Evolutionary conservation across 2,888 invertebrate genomes (phyloP).

Genomic region (Serrognathus titanus): DNA sequence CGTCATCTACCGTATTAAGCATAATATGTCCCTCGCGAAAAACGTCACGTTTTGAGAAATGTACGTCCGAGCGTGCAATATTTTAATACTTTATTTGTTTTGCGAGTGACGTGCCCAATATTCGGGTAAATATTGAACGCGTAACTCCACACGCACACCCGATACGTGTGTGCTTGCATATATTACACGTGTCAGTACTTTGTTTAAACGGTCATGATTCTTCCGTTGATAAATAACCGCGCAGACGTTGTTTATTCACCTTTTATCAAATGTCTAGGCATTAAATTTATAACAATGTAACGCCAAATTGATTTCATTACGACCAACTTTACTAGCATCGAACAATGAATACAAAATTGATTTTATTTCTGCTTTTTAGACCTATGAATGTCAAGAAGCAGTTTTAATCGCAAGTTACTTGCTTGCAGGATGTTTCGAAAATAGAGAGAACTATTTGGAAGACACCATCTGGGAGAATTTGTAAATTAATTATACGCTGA

Average conservation of each 20-base stretch:
- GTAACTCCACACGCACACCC: constrained; percentile 35
- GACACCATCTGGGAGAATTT: too few species aligned
- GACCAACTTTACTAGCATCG: too few species aligned
- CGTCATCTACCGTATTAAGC: background rate
- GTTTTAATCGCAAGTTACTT: too few species aligned
- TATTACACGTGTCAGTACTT: constrained; percentile 43
- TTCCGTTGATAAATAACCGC: constrained; percentile 36
- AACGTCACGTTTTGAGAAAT: constrained; percentile 6
- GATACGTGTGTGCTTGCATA: constrained; percentile 44
- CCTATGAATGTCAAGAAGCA: too few species aligned
- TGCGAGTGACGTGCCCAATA: constrained; percentile 21
- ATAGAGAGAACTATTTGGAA: too few species aligned
- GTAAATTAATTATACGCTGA: too few species aligned
- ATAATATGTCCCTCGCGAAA: background rate
- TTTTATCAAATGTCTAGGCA: constrained; percentile 16
- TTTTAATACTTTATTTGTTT: constrained; percentile 24
- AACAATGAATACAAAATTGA: too few species aligned
- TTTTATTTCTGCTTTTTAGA: too few species aligned
- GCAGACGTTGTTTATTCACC: constrained; percentile 30
- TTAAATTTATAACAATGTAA: too few species aligned
- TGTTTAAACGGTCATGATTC: constrained; percentile 43
- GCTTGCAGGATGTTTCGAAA: too few species aligned
- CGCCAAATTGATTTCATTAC: too few species aligned
- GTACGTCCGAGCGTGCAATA: constrained; percentile 10
- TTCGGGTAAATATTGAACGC: constrained; percentile 40